These are phyloP conservation scores for Parnassius mnemosyne DNA, from an alignment of 2,888 invertebrate species.

Conservation along the genomic window DNA sequence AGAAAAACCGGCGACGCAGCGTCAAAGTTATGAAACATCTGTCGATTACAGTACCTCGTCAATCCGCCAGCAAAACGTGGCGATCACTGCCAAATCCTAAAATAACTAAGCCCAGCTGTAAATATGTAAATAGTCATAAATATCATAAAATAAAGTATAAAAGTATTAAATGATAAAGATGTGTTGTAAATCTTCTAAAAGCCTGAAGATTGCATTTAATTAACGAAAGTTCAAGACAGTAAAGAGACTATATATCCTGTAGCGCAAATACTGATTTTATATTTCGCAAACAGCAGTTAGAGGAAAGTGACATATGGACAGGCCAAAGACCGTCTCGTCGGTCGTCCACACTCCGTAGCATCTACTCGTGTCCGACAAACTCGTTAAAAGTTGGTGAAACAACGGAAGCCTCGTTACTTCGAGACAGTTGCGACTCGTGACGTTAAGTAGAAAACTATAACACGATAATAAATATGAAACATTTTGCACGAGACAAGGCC, in stretches of 20 bases:
- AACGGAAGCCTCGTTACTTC: conserved; percentile 67
- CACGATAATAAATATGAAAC: conserved; percentile 68
- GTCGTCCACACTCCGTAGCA: conserved; percentile 46
- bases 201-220: too few species aligned
- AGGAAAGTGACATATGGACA: conserved; percentile 47
- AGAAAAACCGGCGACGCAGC: too few species aligned
- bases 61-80: too few species aligned
- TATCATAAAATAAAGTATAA: too few species aligned
- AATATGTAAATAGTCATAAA: too few species aligned
- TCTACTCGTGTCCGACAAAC: conserved; percentile 73
- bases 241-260: neutral
- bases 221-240: too few species aligned
- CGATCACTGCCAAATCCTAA: too few species aligned
- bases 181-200: too few species aligned
- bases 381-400: conserved; percentile 78
- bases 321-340: conserved; percentile 41
- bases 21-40: too few species aligned
- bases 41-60: too few species aligned
- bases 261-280: conserved; percentile 30
- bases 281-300: conserved; percentile 38
- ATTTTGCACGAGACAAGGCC: conserved; percentile 55
- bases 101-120: too few species aligned
- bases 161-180: too few species aligned
- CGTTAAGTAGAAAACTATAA: conserved; percentile 76
- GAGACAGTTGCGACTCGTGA: conserved; percentile 71